These are phyloP conservation scores for Chrysomallon squamiferum DNA, from an alignment of 1,140 invertebrate genomes.

Conservation along the genomic window DNA sequence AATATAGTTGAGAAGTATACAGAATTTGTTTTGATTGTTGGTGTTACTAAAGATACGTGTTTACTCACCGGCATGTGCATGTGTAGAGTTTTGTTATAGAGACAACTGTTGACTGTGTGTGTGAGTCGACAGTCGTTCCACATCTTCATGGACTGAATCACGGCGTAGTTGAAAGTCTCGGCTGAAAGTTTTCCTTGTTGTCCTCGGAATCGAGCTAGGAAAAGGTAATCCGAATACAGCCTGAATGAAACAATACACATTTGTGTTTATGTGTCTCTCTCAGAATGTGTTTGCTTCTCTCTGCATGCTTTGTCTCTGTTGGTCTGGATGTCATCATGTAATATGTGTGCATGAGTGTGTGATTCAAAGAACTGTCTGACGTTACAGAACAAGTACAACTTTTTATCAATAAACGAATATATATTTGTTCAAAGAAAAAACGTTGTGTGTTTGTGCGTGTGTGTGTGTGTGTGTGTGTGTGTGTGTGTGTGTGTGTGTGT, in stretches of 20 bases:
- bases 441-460: background rate
- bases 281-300: too few species aligned
- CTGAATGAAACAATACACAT: constrained; percentile 17
- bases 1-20: too few species aligned
- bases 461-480: too few species aligned
- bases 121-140: constrained; percentile 12
- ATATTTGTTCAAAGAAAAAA: background rate
- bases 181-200: constrained; percentile 14
- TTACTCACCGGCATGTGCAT: constrained; percentile 29
- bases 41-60: background rate
- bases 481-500: background rate
- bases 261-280: too few species aligned
- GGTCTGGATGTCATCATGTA: too few species aligned
- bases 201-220: constrained; percentile 21
- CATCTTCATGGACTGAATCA: constrained; percentile 22
- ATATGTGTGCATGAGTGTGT: too few species aligned
- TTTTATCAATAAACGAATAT: background rate
- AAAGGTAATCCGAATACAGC: constrained; percentile 42
- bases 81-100: constrained; percentile 25
- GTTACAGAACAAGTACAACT: too few species aligned
- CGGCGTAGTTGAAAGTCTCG: constrained; percentile 25
- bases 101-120: constrained; percentile 14
- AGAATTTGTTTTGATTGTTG: too few species aligned
- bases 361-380: too few species aligned
- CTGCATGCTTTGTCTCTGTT: too few species aligned